Base-by-base conservation (phyloP, 1,140 invertebrate genomes). In the Diorhabda sublineata region DNA sequence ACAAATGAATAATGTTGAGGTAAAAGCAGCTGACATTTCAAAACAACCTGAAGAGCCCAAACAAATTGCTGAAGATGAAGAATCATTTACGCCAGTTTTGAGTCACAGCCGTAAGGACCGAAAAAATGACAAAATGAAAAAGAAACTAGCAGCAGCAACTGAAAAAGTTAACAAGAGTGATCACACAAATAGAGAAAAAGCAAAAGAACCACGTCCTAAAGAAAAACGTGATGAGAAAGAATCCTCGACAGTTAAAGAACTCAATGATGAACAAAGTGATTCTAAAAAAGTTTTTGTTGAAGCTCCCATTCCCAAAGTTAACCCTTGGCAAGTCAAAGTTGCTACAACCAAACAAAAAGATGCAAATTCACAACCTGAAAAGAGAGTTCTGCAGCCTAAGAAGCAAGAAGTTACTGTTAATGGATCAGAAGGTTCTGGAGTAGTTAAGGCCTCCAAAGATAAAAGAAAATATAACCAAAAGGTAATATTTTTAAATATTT, bases 381-480 rank as follows among this genome's bases (percentile, higher is more conserved):
- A 83, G 75, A 77, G 81, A 69, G 79, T 82, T 62, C 75, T 83
- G 68, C 82, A 83, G 72, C 80, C 82, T 7, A 74, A 77, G 59
- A 82, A 83, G 74, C 75, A 82, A 73, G 80, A 78, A 61, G 74
- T 76, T 58, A 68, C 68, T 3, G 26, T 59, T 2, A 73, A 73
- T 70, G 70, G 66, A 69, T 59, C 63, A 60, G 65, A 83, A 8
- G 62, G 62, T 52, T 64, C 85, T 26, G 83, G 83, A 45, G 82
- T 87, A 63, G 82, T 86, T 61, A 84, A 83, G 76, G 84, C 86
- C 26, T 77, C 85, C 41, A 87, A 85, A 76, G 87, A 88, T 76
- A 85, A 84, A 76, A 84, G 83, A 81, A 87, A 84, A 82, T 83
- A 85, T 69, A 88, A 88, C 71, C 85, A 86, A 72, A 87, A 85